Evolutionary conservation across 2,797 vertebrate species (phyloP).

Genomic region (Rhinichthys osculus): DNA sequence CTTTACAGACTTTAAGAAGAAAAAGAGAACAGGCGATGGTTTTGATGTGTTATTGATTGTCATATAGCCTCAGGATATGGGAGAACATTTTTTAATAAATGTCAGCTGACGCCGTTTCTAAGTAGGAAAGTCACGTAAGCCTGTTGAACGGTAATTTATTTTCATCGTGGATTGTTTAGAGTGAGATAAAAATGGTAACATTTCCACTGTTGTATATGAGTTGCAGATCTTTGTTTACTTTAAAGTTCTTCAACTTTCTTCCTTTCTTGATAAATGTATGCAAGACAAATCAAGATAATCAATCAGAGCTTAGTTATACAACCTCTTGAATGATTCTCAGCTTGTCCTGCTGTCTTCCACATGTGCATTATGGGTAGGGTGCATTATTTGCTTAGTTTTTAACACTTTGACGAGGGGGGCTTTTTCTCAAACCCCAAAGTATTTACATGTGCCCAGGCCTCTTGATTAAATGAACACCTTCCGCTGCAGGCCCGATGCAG

Average conservation of each 20-base stretch:
- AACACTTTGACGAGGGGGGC: slow-evolving; percentile 16
- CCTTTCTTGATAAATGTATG: slow-evolving; percentile 22
- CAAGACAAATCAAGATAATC: slow-evolving; percentile 20
- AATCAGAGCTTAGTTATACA: slow-evolving; percentile 36
- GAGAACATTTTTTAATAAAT: neutral
- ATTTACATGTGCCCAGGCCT: slow-evolving; percentile 30
- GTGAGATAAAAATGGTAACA: slow-evolving; percentile 53
- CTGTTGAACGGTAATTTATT: slow-evolving; percentile 67
- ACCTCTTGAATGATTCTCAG: slow-evolving; percentile 6
- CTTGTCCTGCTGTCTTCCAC: slow-evolving; percentile 24
- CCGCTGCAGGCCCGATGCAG: slow-evolving; percentile 53
- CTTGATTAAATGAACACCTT: slow-evolving; percentile 59
- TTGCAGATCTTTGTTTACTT: slow-evolving; percentile 74
- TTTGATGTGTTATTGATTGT: slow-evolving; percentile 47
- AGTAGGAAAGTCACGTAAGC: slow-evolving; percentile 72
- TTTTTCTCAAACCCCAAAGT: slow-evolving; percentile 38
- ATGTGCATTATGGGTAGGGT: slow-evolving; percentile 1
- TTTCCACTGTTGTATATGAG: slow-evolving; percentile 62
- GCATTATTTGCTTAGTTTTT: slow-evolving; percentile 33
- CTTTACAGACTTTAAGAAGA: slow-evolving; percentile 47
- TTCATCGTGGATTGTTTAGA: slow-evolving; percentile 71
- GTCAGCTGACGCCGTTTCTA: slow-evolving; percentile 59
- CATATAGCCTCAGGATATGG: neutral
- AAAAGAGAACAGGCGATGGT: slow-evolving; percentile 36
- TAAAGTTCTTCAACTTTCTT: slow-evolving; percentile 59